phyloP scores from a whole-genome alignment of 2,797 vertebrate genomes.

The Gila robusta region DNA sequence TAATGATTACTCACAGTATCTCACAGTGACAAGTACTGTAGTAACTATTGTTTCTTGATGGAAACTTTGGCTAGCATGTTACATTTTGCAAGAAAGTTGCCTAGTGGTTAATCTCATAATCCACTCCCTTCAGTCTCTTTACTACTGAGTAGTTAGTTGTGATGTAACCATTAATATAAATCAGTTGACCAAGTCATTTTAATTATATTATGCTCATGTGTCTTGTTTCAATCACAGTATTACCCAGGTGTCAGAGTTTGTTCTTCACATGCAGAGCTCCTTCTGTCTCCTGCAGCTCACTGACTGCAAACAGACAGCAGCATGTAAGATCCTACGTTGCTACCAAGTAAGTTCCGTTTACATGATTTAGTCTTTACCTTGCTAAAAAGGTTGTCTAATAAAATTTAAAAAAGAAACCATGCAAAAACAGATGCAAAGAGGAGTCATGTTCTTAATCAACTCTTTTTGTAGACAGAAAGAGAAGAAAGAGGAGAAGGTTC shows the following conservation, averaged over 20 bases:
- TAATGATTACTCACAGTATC: not conserved
- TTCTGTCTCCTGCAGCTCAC: conserved; percentile 18
- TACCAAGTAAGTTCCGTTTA: conserved; percentile 69
- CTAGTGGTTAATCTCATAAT: not conserved
- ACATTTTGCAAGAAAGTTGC: not conserved
- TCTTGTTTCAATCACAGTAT: conserved; percentile 62
- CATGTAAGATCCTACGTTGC: conserved; percentile 73
- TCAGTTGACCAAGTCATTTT: not conserved
- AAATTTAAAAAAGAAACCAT: not conserved
- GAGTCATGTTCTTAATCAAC: not conserved
- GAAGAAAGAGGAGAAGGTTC: conserved; percentile 62
- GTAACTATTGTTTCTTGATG: not conserved
- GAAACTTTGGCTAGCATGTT: not conserved
- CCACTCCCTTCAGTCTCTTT: not conserved
- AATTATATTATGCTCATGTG: not conserved
- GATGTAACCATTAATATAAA: not conserved
- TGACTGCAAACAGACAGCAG: conserved; percentile 37
- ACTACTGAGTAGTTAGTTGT: not conserved
- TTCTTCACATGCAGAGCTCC: conserved; percentile 60
- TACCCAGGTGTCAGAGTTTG: conserved; percentile 72
- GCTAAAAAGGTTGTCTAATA: not conserved
- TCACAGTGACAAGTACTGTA: not conserved
- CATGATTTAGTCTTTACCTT: not conserved
- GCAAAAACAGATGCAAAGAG: not conserved
- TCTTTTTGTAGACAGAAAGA: conserved; percentile 74